Evolutionary conservation across 1,140 invertebrate species (phyloP).

Genomic region (Laupala kohalensis): DNA sequence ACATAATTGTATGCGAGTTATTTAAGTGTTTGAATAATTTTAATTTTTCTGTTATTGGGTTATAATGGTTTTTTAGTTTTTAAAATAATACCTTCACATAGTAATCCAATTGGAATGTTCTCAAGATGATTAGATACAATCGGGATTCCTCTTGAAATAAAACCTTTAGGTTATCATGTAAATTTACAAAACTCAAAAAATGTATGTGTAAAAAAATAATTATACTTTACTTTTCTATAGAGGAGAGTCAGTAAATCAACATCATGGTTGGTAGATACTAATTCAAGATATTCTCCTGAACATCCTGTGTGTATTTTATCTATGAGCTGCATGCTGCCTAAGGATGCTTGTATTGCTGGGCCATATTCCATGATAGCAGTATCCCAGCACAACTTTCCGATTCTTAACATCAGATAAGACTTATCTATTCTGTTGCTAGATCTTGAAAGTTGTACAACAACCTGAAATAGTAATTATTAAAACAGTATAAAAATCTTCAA

Average conservation of each 20-base stretch:
- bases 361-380: conserved; percentile 66
- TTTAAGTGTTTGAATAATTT: too few species aligned
- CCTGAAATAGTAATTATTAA: conserved; percentile 17
- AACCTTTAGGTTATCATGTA: too few species aligned
- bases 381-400: conserved; percentile 57
- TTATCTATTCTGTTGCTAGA: conserved; percentile 51
- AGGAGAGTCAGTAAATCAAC: conserved; percentile 55
- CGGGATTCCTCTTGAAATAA: too few species aligned
- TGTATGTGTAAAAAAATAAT: too few species aligned
- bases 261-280: conserved; percentile 45
- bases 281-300: conserved; percentile 62
- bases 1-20: too few species aligned
- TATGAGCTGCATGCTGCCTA: conserved; percentile 56
- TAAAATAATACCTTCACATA: too few species aligned
- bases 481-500: background rate
- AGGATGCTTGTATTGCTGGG: conserved; percentile 57
- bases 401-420: conserved; percentile 59
- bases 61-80: too few species aligned
- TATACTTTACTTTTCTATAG: conserved; percentile 52
- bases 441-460: conserved; percentile 38
- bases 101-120: too few species aligned
- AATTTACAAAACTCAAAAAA: too few species aligned
- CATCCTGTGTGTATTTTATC: conserved; percentile 65
- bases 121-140: too few species aligned
- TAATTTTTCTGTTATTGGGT: too few species aligned